Evolutionary conservation across 2,888 invertebrate species (phyloP), one percentile per base, ranked within the genome.

Genomic region (Agapetus fuscipes): DNA sequence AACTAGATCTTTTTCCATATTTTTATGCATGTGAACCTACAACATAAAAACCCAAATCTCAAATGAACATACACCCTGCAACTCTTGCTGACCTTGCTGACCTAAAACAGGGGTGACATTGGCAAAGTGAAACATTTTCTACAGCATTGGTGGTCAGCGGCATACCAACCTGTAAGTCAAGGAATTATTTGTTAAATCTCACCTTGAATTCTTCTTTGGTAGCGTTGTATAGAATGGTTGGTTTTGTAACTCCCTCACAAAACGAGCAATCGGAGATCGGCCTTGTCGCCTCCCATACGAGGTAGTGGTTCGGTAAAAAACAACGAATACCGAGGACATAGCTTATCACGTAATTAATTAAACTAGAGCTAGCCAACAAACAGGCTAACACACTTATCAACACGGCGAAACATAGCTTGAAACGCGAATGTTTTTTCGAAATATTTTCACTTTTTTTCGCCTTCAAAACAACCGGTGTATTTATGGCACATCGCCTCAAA

Each of bases 251-350:
- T 50, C 78, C 78, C 50, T 65, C 62, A 63, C 90, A 90, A 61
- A 84, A 85, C 52, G 71, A 66, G 57, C 91, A 91, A 62, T 87
- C 76, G 14, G 86, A 81, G 37, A 86, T 68, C 16, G 90, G 90
- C 49, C 90, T 70, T 14, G 87, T 83, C 36, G 84, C 83, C 65
- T 91, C 90, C 87, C 87, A 87, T 49, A 88, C 66, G 43, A 90
- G 68, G 59, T 84, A 86, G 67, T 89, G 89, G 60, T 84, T 86
- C 48, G 83, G 80, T 55, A 90, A 56, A 48, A 88, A 62, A 62
- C 91, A 91, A 54, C 85, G 74, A 48, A 76, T 67, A 52, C 76
- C 73, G 50, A 76, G 51, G 48, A 75, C 49, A 35, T 38, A 42
- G 31, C 27, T 35, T 36, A 40, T 24, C 11, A 40, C 36, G 31